phyloP scores from a whole-genome alignment of 53 echinoderm and acorn worm species.

The Holothuria scabra region DNA sequence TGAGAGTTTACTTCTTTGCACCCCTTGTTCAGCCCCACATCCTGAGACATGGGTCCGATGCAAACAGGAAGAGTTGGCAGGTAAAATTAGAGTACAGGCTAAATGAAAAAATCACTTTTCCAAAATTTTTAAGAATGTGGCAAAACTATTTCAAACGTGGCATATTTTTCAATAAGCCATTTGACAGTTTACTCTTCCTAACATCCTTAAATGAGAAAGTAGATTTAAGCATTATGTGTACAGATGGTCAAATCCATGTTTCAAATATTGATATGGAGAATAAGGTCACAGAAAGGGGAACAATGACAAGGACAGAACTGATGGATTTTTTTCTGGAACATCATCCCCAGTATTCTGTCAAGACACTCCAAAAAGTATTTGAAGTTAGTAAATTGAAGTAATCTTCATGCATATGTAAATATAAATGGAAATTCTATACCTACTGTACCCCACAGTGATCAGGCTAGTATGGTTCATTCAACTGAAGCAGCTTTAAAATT shows the following conservation, averaged over 20 bases:
- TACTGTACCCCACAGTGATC: too few relatives aligned
- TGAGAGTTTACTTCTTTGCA: background rate
- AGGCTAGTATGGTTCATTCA: too few relatives aligned
- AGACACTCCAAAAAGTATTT: slow-evolving; percentile 5
- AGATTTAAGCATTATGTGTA: background rate
- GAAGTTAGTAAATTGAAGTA: background rate
- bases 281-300: background rate
- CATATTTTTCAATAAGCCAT: background rate
- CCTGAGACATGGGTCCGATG: background rate
- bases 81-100: background rate
- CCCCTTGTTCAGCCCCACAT: background rate
- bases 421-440: too few relatives aligned
- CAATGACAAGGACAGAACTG: slow-evolving; percentile 4
- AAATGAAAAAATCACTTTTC: background rate
- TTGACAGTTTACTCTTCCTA: slow-evolving; percentile 9
- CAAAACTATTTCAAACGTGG: background rate
- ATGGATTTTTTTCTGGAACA: background rate
- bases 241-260: background rate
- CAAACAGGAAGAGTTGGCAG: background rate
- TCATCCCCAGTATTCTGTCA: slow-evolving; percentile 12
- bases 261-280: background rate
- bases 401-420: too few relatives aligned
- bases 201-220: background rate
- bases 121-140: background rate
- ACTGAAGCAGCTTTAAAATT: too few relatives aligned